Conservation (phyloP, 2,113 vertebrate species). For the Chamaea fasciata region DNA sequence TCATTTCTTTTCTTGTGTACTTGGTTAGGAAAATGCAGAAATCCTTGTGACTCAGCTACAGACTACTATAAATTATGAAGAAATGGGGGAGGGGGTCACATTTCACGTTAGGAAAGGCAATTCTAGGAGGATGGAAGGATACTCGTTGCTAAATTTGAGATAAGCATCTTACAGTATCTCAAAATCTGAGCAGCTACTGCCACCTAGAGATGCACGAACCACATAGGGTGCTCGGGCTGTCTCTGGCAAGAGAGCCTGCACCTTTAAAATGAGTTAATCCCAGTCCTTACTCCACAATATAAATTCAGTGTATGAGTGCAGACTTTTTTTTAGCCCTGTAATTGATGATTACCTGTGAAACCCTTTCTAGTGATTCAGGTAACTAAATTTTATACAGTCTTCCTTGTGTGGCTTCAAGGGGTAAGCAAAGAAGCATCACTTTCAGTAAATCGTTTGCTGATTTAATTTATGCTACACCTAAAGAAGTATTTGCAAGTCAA, state of each 20-base stretch:
- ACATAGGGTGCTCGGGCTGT: background rate
- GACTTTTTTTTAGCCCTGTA: background rate
- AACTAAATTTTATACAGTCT: background rate
- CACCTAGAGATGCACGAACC: conserved; percentile 57
- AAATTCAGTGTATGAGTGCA: background rate
- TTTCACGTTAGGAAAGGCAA: conserved; percentile 42
- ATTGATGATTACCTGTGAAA: background rate
- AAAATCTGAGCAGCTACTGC: conserved; percentile 58
- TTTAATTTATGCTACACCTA: background rate
- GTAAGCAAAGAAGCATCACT: background rate
- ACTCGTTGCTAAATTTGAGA: conserved; percentile 40
- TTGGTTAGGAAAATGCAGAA: conserved; percentile 41
- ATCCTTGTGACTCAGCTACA: conserved; percentile 47
- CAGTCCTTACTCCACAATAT: background rate
- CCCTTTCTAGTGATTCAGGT: background rate
- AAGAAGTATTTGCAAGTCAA: conserved; percentile 26
- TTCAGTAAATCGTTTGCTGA: background rate
- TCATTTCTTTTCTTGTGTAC: conserved; percentile 42
- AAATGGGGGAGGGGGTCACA: conserved; percentile 47
- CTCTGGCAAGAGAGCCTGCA: background rate
- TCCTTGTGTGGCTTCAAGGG: background rate
- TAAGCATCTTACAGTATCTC: conserved; percentile 2
- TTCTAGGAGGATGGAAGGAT: conserved; percentile 20
- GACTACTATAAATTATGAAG: conserved; percentile 61
- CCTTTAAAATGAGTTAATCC: background rate